Evolutionary conservation across 35 echinoderm and acorn worm species (phyloP).

Genomic region (Patiria miniata): DNA sequence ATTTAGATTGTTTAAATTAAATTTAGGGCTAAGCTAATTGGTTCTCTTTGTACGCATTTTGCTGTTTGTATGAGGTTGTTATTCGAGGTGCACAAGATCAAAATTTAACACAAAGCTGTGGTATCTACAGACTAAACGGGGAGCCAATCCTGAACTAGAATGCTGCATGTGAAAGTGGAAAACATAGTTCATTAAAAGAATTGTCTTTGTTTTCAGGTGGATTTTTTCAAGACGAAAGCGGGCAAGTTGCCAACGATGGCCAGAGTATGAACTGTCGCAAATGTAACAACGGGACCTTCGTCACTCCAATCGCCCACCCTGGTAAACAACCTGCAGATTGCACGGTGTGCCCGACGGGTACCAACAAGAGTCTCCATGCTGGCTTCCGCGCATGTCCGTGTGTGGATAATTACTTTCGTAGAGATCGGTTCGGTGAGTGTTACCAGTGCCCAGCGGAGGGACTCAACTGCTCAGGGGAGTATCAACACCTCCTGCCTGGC

Average conservation of each 20-base stretch:
- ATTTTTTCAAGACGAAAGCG: slow-evolving; percentile 48
- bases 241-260: neutral
- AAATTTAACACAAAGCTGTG: neutral
- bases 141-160: too few species aligned
- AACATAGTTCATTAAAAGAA: neutral
- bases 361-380: neutral
- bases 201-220: slow-evolving; percentile 27
- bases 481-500: slow-evolving; percentile 42
- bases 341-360: slow-evolving; percentile 52
- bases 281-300: slow-evolving; percentile 51
- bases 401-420: slow-evolving; percentile 35
- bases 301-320: neutral
- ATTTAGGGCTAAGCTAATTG: too few species aligned
- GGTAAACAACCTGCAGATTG: slow-evolving; percentile 10
- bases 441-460: slow-evolving; percentile 19
- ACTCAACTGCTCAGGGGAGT: slow-evolving; percentile 58
- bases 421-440: slow-evolving; percentile 27
- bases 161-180: too few species aligned
- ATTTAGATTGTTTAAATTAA: too few species aligned
- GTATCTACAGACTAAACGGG: too few species aligned
- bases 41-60: too few species aligned
- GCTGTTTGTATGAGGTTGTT: too few species aligned
- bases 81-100: too few species aligned
- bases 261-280: neutral
- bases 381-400: slow-evolving; percentile 54